phyloP scores from a whole-genome alignment of 2,797 vertebrate species.

The Cyprinodon diabolis region DNA sequence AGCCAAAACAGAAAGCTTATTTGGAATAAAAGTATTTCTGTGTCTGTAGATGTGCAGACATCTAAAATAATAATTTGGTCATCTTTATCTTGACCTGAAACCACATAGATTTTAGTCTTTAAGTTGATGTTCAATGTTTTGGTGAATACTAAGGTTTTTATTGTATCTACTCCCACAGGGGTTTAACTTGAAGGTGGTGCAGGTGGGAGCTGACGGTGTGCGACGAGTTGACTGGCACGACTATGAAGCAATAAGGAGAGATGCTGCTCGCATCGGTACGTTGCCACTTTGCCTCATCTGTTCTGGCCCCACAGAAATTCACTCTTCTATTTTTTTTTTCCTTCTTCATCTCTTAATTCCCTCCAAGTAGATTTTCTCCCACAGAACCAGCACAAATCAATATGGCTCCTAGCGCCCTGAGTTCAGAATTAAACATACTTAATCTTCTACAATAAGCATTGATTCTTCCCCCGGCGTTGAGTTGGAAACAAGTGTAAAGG shows the following conservation, averaged over 20 bases:
- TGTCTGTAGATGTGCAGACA: background rate
- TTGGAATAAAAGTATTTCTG: slow-evolving; percentile 1
- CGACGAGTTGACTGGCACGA: slow-evolving; percentile 92
- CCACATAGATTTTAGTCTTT: background rate
- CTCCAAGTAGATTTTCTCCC: slow-evolving; percentile 22
- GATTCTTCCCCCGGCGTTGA: slow-evolving; percentile 30
- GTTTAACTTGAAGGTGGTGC: slow-evolving; percentile 68
- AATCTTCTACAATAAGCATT: slow-evolving; percentile 54
- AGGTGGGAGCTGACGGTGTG: slow-evolving; percentile 74
- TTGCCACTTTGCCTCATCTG: slow-evolving; percentile 24
- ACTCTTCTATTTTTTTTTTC: background rate
- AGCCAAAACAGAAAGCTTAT: slow-evolving; percentile 4
- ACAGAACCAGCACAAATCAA: slow-evolving; percentile 32
- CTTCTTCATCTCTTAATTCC: slow-evolving; percentile 21
- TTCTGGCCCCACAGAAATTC: slow-evolving; percentile 1
- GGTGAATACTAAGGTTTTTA: background rate
- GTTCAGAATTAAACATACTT: slow-evolving; percentile 57
- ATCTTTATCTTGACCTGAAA: background rate
- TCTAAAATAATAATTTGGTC: background rate
- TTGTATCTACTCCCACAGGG: slow-evolving; percentile 74
- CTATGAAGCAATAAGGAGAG: slow-evolving; percentile 85
- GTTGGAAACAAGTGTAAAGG: slow-evolving; percentile 21
- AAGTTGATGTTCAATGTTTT: background rate
- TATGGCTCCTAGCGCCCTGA: slow-evolving; percentile 31
- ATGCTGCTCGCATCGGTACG: slow-evolving; percentile 86